phyloP scores from a whole-genome alignment of 1,140 invertebrate genomes.

The Danaus melanippus region DNA sequence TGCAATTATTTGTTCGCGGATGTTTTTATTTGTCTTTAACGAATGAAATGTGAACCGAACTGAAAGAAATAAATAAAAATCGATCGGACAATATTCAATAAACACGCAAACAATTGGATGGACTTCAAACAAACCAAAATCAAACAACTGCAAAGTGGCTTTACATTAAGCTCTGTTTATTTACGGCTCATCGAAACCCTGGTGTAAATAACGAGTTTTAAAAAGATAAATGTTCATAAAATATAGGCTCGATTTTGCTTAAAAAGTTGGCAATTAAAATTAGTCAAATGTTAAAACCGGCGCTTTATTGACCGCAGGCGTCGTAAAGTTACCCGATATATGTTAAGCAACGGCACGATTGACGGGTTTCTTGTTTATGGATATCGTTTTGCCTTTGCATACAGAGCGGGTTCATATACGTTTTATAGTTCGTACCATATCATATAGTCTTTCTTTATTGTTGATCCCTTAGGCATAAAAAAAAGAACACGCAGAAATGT shows the following conservation, averaged over 20 bases:
- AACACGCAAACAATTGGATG: conserved; percentile 3
- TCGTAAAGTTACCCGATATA: conserved; percentile 53
- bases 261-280: conserved; percentile 57
- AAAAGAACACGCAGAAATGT: no score
- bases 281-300: conserved; percentile 46
- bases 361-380: conserved; percentile 26
- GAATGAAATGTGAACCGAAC: no score
- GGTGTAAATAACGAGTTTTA: conserved; percentile 48
- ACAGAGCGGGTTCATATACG: conserved; percentile 2
- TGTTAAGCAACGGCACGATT: conserved; percentile 33
- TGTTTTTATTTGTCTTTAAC: no score
- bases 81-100: conserved; percentile 14
- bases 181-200: conserved; percentile 37
- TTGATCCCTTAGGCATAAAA: no score
- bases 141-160: conserved; percentile 38
- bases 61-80: no score
- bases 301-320: conserved; percentile 38
- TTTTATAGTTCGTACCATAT: background rate
- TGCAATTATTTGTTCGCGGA: no score
- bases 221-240: conserved; percentile 41
- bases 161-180: conserved; percentile 49
- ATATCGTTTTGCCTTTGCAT: conserved; percentile 7
- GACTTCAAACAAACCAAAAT: conserved; percentile 34
- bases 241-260: conserved; percentile 40
- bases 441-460: no score